Percentiles rank a stretch among this genome's conserved stretches.
Evolutionary conservation across 2,888 invertebrate species (phyloP).

Genomic region (Dryocosmus kuriphilus): DNA sequence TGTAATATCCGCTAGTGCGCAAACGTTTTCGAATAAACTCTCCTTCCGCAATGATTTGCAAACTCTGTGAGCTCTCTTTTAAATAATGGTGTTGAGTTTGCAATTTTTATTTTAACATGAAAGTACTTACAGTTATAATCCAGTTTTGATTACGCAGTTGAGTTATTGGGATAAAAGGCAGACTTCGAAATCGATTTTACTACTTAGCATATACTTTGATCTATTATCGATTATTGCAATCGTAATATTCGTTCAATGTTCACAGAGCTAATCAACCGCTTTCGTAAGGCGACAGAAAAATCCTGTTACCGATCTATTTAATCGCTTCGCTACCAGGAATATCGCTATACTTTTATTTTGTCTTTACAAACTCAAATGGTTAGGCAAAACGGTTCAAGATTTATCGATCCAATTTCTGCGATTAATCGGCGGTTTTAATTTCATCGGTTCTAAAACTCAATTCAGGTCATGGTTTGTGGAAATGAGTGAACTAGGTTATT

Average conservation of each 20-base stretch:
- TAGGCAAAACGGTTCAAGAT: slow-evolving; percentile 5
- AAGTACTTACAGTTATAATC: not conserved
- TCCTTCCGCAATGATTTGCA: not conserved
- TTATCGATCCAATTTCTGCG: slow-evolving; percentile 24
- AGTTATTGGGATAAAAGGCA: not conserved
- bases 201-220: not conserved
- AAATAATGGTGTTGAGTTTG: not conserved
- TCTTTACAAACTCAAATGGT: not conserved
- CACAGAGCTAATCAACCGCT: slow-evolving; percentile 10
- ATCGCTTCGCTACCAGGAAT: not conserved
- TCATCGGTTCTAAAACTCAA: slow-evolving; percentile 15
- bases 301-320: slow-evolving; percentile 8
- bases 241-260: slow-evolving; percentile 4
- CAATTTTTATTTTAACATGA: not conserved
- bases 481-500: not conserved
- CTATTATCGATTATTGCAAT: not conserved
- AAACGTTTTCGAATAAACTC: not conserved
- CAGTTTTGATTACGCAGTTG: not conserved
- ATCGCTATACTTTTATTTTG: slow-evolving; percentile 2
- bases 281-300: not conserved
- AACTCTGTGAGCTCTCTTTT: not conserved
- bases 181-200: not conserved
- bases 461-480: not conserved
- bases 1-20: slow-evolving; percentile 9
- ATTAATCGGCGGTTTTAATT: slow-evolving; percentile 2